A percentile compares a stretch with the other conserved stretches of the same genome.
phyloP scores from a whole-genome alignment of 2,113 vertebrate species.

The human region DNA sequence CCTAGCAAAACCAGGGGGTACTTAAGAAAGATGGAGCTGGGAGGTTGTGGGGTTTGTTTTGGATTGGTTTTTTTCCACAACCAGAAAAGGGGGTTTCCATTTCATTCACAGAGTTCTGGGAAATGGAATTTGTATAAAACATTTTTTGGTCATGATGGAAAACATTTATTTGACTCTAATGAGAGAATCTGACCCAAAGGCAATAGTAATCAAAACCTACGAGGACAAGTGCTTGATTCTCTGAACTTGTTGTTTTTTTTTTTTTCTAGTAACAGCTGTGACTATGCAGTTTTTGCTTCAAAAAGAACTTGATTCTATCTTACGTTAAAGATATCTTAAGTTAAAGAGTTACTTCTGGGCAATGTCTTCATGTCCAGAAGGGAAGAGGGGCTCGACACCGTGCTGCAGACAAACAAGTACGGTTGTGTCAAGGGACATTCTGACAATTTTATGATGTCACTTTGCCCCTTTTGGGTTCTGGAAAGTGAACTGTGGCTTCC shows the following conservation, averaged over 20 bases:
- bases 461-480: not conserved
- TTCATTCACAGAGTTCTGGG: conserved; percentile 74
- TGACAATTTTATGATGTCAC: not conserved
- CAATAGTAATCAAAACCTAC: not conserved
- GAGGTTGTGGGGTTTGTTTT: not conserved
- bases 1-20: conserved; percentile 48
- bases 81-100: conserved; percentile 75
- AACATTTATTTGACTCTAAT: conserved; percentile 62
- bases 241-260: not conserved
- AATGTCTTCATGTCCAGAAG: not conserved
- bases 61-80: conserved; percentile 39
- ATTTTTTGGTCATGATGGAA: conserved; percentile 51
- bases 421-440: not conserved
- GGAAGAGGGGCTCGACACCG: not conserved
- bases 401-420: not conserved
- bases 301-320: not conserved
- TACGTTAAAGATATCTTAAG: not conserved
- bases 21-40: not conserved
- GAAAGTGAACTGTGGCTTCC: not conserved
- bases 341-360: not conserved
- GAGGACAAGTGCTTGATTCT: not conserved
- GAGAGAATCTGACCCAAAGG: conserved; percentile 41
- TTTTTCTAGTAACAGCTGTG: not conserved
- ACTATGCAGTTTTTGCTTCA: not conserved
- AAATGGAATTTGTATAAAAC: conserved; percentile 68